Evolutionary conservation across 2,888 invertebrate genomes (phyloP).

Genomic region (Brachyopa scutellaris): DNA sequence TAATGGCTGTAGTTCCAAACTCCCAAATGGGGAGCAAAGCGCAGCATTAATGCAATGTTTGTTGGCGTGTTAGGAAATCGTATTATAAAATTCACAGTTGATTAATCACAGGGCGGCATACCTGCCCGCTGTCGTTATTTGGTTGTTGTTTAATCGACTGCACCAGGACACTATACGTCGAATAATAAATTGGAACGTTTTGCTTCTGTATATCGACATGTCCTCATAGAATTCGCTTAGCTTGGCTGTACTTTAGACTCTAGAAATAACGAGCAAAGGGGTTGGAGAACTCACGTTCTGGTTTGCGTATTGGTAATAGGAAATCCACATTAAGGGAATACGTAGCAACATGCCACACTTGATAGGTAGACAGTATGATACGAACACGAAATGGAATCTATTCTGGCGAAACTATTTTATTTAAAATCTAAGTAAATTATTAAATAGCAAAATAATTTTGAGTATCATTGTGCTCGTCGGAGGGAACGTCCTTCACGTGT

Average conservation of each 20-base stretch:
- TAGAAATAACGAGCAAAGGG: too few species aligned
- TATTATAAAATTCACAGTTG: slow-evolving; percentile 53
- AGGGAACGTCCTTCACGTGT: too few species aligned
- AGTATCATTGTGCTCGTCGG: too few species aligned
- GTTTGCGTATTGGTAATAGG: too few species aligned
- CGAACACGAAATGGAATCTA: too few species aligned
- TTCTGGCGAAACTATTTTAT: too few species aligned
- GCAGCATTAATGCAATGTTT: slow-evolving; percentile 14
- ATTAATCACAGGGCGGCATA: slow-evolving; percentile 39
- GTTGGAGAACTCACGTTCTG: too few species aligned
- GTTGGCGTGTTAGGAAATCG: slow-evolving; percentile 34
- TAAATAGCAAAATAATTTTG: too few species aligned
- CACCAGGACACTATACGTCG: slow-evolving; percentile 24
- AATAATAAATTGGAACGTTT: slow-evolving; percentile 5
- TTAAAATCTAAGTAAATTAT: too few species aligned
- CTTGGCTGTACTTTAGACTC: too few species aligned
- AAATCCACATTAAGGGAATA: background rate
- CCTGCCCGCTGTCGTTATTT: slow-evolving; percentile 1
- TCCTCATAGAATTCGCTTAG: background rate
- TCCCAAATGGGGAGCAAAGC: slow-evolving; percentile 1
- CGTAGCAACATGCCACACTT: background rate
- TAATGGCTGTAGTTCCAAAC: slow-evolving; percentile 6
- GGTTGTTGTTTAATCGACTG: slow-evolving; percentile 38
- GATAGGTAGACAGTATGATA: background rate
- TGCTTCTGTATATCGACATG: background rate